Evolutionary conservation across 2,888 invertebrate genomes (phyloP), one percentile per base, ranked within the genome.

Genomic region (Leucophenga montana): DNA sequence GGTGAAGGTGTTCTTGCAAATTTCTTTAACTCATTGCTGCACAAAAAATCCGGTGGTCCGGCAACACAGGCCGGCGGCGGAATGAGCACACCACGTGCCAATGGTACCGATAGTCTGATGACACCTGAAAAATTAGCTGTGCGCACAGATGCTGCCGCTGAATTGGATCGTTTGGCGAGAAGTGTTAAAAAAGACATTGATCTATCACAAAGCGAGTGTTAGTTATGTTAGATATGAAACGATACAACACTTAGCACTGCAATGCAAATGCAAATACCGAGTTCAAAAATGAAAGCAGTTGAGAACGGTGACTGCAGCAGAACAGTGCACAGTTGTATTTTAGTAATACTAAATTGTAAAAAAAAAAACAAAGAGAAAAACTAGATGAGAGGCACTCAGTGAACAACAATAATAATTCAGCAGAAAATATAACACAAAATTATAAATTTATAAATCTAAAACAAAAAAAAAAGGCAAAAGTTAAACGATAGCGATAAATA

Each of bases 21-120:
- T 90, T 99, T 99, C 92, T 99, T 99, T 91, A 98, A 98, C 91
- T 98, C 98, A 75, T 91, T 99, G 85, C 92, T 99, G 82, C 95
- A 95, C 90, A 98, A 98, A 92, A 97, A 97, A 90, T 94, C 95
- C 48, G 95, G 95, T 50, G 91, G 93, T 54, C 92, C 92, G 22
- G 92, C 92, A 16, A 76, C 77, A 11, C 46, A 22, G 22, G 11
- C 62, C 3, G 62, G 71, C 50, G 27, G 66, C 66, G n/a, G n/a
- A n/a, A 14, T 65, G 20, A 88, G 87, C 69, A 82, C 88, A 67
- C 87, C 84, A 86, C 88, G 83, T 79, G 78, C 85, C 54, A 87
- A 88, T 84, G 87, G 89, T 67, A 86, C 85, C 16, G 88, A 87
- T 74, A 79, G 81, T 14, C 73, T 85, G 13, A 75, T 78, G 73